Evolutionary conservation across 2,113 vertebrate species (phyloP).

Genomic region (Rallus limicola): DNA sequence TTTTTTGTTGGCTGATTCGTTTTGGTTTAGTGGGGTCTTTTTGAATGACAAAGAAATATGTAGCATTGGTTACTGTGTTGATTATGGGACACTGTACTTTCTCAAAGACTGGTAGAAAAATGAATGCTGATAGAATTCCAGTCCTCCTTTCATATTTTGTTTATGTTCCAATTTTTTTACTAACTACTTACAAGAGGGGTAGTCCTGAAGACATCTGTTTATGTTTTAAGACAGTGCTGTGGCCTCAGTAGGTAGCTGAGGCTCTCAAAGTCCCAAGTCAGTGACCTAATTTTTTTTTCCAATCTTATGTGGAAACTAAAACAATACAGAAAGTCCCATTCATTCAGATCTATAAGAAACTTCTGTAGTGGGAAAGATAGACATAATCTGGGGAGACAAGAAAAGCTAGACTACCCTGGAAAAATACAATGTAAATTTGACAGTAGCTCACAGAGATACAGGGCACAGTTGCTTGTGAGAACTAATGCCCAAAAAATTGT

Average conservation of each 20-base stretch:
- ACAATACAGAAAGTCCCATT: neutral
- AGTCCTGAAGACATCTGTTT: neutral
- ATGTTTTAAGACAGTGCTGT: neutral
- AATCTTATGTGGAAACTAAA: neutral
- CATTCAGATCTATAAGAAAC: neutral
- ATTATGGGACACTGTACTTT: neutral
- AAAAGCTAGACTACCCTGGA: neutral
- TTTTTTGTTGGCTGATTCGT: too few relatives aligned
- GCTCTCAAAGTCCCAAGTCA: neutral
- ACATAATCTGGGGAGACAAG: neutral
- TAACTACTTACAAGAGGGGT: fast-evolving
- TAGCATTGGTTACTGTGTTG: neutral
- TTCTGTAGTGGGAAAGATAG: neutral
- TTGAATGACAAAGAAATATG: neutral
- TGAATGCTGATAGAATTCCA: neutral
- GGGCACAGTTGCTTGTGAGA: neutral
- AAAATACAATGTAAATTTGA: neutral
- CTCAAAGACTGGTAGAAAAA: neutral
- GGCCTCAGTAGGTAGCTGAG: neutral
- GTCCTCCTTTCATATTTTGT: neutral
- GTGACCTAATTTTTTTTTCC: neutral
- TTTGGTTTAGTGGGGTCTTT: neutral
- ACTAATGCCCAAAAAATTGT: neutral
- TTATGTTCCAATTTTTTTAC: neutral
- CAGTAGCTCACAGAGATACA: neutral